Evolutionary conservation across 1,140 invertebrate species (phyloP), one percentile per base, ranked within the genome.

Genomic region (Calephelis nemesis): DNA sequence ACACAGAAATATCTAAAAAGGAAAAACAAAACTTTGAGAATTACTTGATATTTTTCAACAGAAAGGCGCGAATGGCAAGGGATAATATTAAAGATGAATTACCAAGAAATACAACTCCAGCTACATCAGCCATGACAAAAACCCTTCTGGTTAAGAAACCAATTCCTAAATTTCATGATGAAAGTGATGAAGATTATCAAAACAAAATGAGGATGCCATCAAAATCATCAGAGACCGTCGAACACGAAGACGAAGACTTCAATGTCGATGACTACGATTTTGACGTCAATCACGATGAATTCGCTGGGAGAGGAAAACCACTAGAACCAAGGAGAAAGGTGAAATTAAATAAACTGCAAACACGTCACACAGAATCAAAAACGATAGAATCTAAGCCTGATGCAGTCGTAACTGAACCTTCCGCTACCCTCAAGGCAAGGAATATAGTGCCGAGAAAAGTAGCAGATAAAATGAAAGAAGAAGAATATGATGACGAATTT

Each of bases 171-270:
- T 88, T 80, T 47, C 76, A 78, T 12, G 83, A 87, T 12, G 80
- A 83, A 1, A 80, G 83, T 47, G 79, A 86, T 13, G 81, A 81
- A 49, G 82, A 87, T 72, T 85, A 85, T 71, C 81, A 73, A 42
- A 64, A 67, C 7, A 78, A 77, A 63, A 60, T 70, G 7, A 79
- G 62, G 58, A 70, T 67, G 63, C 74, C 70, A 10, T 50, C 65
- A 50, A 80, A 72, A 49, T 68, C 69, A 5, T 54, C 65, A 42
- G 86, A 88, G 52, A 84, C 82, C 0, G 75, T 74, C 1, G 88
- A 88, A 68, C 81, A 85, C 42, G 88, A 90, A 75, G 88, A 90
- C 40, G 86, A 88, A 72, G 88, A 90, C 67, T 88, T 88, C 54
- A 88, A 83, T 74, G 42, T 88, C 13, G 79, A 87, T 47, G 88